Evolutionary conservation across 2,113 vertebrate genomes (phyloP).

Genomic region (Percina caprodes): DNA sequence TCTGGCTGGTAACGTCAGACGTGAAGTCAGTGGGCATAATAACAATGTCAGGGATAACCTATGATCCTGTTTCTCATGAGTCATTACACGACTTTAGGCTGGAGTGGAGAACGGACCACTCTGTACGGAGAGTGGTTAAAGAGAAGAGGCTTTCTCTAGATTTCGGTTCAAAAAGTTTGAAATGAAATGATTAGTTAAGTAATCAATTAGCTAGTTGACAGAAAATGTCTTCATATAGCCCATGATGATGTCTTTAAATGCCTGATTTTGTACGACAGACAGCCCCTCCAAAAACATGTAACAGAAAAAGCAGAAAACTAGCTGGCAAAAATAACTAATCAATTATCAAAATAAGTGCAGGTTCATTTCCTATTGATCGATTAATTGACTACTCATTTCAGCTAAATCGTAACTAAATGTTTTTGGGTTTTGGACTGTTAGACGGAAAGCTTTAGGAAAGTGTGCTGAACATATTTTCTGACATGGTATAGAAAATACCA

Average conservation of each 20-base stretch:
- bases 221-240: neutral
- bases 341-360: neutral
- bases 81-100: conserved; percentile 55
- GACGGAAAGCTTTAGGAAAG: too few species aligned
- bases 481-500: neutral
- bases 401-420: neutral
- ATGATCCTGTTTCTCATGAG: conserved; percentile 54
- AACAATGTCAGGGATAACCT: conserved; percentile 50
- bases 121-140: conserved; percentile 5
- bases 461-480: neutral
- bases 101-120: conserved; percentile 12
- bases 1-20: conserved; percentile 45
- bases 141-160: neutral
- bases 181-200: neutral
- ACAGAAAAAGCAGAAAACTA: too few species aligned
- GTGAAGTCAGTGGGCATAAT: conserved; percentile 47
- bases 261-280: neutral
- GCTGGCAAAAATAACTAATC: neutral
- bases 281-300: neutral
- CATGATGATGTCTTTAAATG: neutral
- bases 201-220: neutral
- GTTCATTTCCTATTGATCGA: neutral
- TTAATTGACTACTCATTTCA: neutral
- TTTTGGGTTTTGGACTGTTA: neutral
- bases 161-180: neutral